A percentile compares a stretch with the other conserved stretches of the same genome.
phyloP scores from a whole-genome alignment of 2,113 vertebrate species.

The Pluvialis apricaria region DNA sequence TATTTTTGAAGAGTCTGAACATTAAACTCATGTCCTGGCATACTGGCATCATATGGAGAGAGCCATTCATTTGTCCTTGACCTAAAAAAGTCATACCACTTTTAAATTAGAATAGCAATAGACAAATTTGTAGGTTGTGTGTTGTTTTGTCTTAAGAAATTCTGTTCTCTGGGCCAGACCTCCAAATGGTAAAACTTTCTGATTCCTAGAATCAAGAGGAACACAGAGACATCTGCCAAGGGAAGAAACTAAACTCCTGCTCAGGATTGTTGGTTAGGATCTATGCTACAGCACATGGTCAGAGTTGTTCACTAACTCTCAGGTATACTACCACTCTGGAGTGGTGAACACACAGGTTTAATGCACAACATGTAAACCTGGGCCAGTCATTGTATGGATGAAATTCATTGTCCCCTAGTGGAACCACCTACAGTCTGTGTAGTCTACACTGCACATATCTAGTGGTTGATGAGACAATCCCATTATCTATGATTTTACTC shows the following conservation, averaged over 20 bases:
- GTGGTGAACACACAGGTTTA: background rate
- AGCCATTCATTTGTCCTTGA: background rate
- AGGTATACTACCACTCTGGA: background rate
- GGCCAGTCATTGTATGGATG: background rate
- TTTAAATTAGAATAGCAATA: background rate
- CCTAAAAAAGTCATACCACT: background rate
- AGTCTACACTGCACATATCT: background rate
- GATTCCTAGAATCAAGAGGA: background rate
- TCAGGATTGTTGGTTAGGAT: background rate
- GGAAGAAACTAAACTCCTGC: background rate
- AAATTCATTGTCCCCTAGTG: background rate
- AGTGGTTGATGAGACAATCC: background rate
- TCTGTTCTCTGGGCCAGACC: background rate
- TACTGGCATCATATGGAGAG: background rate
- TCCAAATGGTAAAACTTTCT: background rate
- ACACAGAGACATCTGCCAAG: background rate
- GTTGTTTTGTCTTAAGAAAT: background rate
- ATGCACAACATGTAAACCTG: background rate
- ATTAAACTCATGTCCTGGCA: background rate
- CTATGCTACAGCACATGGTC: background rate
- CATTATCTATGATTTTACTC: background rate
- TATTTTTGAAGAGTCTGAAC: background rate
- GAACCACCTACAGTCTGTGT: background rate
- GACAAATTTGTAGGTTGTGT: background rate
- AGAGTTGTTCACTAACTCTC: background rate